Evolutionary conservation across 2,888 invertebrate genomes (phyloP).

Genomic region (Melanchra persicariae): DNA sequence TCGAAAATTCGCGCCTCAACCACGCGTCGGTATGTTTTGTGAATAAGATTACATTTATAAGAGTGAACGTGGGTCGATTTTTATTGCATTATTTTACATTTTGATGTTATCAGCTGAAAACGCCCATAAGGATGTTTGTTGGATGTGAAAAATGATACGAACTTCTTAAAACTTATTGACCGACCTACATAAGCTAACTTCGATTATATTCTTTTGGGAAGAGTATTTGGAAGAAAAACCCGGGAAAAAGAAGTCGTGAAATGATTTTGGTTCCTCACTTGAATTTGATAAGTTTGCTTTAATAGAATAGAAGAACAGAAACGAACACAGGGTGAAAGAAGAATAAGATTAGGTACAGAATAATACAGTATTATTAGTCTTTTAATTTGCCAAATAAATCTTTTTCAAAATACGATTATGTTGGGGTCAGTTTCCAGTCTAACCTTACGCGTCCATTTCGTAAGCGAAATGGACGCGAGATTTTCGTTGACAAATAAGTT

Average conservation of each 20-base stretch:
- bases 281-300: background rate
- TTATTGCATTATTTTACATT: constrained; percentile 39
- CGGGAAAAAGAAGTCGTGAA: background rate
- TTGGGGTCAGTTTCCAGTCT: no score
- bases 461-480: no score
- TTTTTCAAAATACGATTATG: no score
- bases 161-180: background rate
- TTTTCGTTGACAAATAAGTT: no score
- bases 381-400: no score
- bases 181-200: background rate
- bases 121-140: constrained; percentile 3
- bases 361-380: no score
- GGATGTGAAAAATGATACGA: constrained; percentile 4
- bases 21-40: constrained; percentile 25
- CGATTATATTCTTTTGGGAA: background rate
- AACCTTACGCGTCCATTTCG: no score
- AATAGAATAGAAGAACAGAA: no score
- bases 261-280: background rate
- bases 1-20: constrained; percentile 44
- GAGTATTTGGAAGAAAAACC: background rate
- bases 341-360: no score
- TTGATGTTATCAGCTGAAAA: constrained; percentile 32
- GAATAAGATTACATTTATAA: constrained; percentile 23
- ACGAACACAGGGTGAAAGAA: no score
- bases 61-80: constrained; percentile 30